Conservation (phyloP, 2,888 invertebrate genomes). For the Criorhina ranunculi region DNA sequence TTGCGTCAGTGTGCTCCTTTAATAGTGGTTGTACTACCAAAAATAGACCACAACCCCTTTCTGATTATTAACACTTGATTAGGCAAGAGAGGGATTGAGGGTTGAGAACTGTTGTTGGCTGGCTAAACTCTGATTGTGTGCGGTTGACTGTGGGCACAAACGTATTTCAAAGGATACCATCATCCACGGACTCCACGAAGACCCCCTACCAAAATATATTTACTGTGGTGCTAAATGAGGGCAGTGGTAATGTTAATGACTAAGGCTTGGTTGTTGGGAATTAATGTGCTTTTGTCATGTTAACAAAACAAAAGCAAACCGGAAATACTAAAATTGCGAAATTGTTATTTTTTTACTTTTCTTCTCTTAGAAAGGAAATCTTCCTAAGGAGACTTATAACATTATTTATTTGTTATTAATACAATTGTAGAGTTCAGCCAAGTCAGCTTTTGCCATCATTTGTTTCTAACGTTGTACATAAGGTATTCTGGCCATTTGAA, state of each 20-base stretch:
- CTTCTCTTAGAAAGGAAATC: not conserved
- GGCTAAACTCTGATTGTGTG: constrained; percentile 38
- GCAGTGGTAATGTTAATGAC: constrained; percentile 58
- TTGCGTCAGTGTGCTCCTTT: constrained; percentile 49
- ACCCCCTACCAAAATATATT: constrained; percentile 44
- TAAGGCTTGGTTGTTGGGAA: constrained; percentile 61
- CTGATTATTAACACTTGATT: constrained; percentile 73
- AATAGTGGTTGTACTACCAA: constrained; percentile 43
- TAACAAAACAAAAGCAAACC: constrained; percentile 34
- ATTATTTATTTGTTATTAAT: not conserved
- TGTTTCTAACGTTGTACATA: no score
- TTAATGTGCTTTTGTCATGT: constrained; percentile 73
- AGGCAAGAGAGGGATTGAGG: constrained; percentile 54
- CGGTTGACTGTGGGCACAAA: constrained; percentile 41
- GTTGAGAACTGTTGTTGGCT: constrained; percentile 24
- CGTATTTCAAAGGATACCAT: constrained; percentile 56
- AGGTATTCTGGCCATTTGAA: no score
- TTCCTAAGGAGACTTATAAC: not conserved
- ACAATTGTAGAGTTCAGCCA: not conserved
- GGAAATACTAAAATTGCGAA: constrained; percentile 39
- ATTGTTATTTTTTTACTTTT: constrained; percentile 10
- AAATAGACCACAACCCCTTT: constrained; percentile 73
- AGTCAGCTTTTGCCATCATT: no score
- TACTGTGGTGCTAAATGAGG: constrained; percentile 61
- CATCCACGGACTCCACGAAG: constrained; percentile 27